Percentiles rank a stretch among this genome's conserved stretches.
These are phyloP conservation scores for Pachymerium ferrugineum DNA, from an alignment of 2,888 invertebrate species.

Conservation along the genomic window DNA sequence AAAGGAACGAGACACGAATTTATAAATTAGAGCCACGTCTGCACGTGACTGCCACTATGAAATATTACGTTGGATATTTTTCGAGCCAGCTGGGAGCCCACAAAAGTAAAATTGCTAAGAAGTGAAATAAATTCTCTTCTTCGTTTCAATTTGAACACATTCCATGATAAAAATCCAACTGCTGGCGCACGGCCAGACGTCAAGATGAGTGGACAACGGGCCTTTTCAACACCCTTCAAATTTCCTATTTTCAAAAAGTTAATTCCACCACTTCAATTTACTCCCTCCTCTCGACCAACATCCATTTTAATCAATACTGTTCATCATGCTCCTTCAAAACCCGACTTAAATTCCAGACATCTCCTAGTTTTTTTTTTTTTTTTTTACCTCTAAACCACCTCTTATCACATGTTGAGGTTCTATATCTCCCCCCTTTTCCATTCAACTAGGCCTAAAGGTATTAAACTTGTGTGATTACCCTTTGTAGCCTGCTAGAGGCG, in stretches of 20 bases:
- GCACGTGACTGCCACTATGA: background rate
- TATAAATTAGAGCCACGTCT: conserved; percentile 3
- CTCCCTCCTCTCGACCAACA: background rate
- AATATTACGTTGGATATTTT: background rate
- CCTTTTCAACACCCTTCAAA: background rate
- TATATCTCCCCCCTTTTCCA: background rate
- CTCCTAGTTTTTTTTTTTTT: background rate
- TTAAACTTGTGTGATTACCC: background rate
- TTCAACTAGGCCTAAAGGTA: background rate
- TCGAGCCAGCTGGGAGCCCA: background rate
- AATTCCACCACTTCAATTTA: background rate
- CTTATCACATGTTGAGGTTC: background rate
- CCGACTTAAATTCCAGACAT: background rate
- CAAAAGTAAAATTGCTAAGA: background rate
- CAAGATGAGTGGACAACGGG: background rate
- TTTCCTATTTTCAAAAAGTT: background rate
- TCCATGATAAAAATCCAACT: conserved; percentile 3
- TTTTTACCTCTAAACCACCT: background rate
- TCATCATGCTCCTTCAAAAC: background rate
- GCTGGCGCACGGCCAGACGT: background rate
- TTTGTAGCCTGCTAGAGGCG: background rate
- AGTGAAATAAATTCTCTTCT: background rate
- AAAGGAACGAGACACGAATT: background rate
- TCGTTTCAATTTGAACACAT: conserved; percentile 10
- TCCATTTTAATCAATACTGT: background rate